These are phyloP conservation scores for Gnatocerus cornutus DNA, from an alignment of 2,888 invertebrate genomes.

Conservation along the genomic window DNA sequence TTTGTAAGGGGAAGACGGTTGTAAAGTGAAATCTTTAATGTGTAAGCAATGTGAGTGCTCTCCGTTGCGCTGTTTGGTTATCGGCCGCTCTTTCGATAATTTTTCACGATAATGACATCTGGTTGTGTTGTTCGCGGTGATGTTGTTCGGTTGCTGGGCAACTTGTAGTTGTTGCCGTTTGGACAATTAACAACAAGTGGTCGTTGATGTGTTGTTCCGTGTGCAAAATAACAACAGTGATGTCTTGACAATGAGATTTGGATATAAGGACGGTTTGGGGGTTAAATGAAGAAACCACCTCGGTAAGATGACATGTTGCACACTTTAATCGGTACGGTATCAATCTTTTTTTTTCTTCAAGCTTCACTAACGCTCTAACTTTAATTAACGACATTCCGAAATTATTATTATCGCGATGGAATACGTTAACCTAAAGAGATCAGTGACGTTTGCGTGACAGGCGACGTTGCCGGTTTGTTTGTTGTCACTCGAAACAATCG, in stretches of 20 bases:
- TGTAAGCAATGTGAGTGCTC: slow-evolving; percentile 64
- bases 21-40: slow-evolving; percentile 70
- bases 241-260: slow-evolving; percentile 36
- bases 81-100: slow-evolving; percentile 47
- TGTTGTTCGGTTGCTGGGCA: slow-evolving; percentile 38
- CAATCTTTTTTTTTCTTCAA: not conserved
- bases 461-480: slow-evolving; percentile 54
- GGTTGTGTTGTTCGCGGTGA: slow-evolving; percentile 46
- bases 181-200: slow-evolving; percentile 59
- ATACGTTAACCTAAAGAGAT: slow-evolving; percentile 52
- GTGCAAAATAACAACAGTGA: slow-evolving; percentile 44
- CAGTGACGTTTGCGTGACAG: slow-evolving; percentile 57
- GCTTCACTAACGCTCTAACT: slow-evolving; percentile 6
- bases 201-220: slow-evolving; percentile 51
- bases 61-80: slow-evolving; percentile 60
- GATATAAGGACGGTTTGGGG: slow-evolving; percentile 24
- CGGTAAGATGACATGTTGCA: slow-evolving; percentile 60
- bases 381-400: not conserved
- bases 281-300: slow-evolving; percentile 65
- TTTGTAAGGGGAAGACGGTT: slow-evolving; percentile 69
- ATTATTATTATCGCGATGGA: slow-evolving; percentile 22
- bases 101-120: slow-evolving; percentile 33
- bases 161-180: slow-evolving; percentile 34
- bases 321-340: slow-evolving; percentile 38
- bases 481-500: slow-evolving; percentile 32